Evolutionary conservation across 2,888 invertebrate genomes (phyloP).

Genomic region (Agrochola lota): DNA sequence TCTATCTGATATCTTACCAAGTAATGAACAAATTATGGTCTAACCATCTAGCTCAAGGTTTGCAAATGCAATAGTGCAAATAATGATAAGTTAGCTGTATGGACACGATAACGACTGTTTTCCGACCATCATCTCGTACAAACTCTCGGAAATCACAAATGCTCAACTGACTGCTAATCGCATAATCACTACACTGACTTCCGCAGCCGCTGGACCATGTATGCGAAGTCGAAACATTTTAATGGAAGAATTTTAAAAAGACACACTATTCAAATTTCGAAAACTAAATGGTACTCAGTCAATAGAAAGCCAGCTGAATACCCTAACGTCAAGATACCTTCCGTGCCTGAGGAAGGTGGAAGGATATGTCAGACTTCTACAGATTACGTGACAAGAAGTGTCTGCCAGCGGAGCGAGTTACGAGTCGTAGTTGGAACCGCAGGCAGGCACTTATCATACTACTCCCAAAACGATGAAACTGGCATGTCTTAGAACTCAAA

Average conservation of each 20-base stretch:
- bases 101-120: constrained; percentile 29
- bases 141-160: constrained; percentile 10
- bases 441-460: not conserved
- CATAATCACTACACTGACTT: not conserved
- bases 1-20: too few relatives aligned
- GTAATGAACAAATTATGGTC: not conserved
- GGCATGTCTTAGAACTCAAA: not conserved
- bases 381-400: not conserved
- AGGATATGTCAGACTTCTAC: not conserved
- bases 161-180: constrained; percentile 5
- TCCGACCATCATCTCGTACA: constrained; percentile 28
- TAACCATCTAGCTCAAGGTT: constrained; percentile 30
- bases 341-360: not conserved
- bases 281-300: not conserved
- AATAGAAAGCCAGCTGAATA: not conserved
- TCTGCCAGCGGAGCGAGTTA: not conserved
- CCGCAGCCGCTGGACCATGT: not conserved
- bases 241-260: not conserved
- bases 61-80: constrained; percentile 17
- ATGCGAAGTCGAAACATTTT: not conserved
- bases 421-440: not conserved
- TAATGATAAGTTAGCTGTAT: constrained; percentile 29
- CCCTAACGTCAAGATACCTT: not conserved
- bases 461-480: not conserved
- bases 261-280: not conserved